These are phyloP conservation scores for Ispidina lecontei DNA, from an alignment of 2,797 vertebrate genomes.

Conservation along the genomic window DNA sequence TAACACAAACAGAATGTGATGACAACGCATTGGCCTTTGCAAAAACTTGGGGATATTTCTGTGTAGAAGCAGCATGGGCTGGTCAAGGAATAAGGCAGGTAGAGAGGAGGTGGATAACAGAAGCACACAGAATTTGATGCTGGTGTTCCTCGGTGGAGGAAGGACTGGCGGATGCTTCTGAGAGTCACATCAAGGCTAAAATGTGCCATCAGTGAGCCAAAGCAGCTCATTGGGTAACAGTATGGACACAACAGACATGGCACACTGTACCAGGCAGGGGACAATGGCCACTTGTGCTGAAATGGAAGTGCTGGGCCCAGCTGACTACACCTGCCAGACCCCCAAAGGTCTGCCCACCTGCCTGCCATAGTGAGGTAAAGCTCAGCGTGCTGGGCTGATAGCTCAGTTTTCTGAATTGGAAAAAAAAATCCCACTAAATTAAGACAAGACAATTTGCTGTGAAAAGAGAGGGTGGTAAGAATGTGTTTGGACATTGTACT, in stretches of 20 bases:
- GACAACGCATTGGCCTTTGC: background rate
- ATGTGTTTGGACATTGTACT: background rate
- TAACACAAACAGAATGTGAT: background rate
- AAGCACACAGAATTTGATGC: background rate
- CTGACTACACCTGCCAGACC: background rate
- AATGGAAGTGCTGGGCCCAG: background rate
- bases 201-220: fast-evolving
- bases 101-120: background rate
- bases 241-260: background rate
- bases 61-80: background rate
- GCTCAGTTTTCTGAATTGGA: background rate
- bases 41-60: background rate
- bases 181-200: background rate
- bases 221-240: background rate
- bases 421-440: background rate
- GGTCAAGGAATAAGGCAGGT: background rate
- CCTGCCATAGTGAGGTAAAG: background rate
- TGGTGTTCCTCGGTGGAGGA: fast-evolving
- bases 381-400: fast-evolving
- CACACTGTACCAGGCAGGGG: background rate
- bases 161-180: background rate
- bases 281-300: fast-evolving
- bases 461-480: background rate
- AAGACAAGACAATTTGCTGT: background rate
- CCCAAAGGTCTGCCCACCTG: background rate